Percentiles rank a stretch among this genome's conserved stretches.
These are phyloP conservation scores for Ptilorrhoa leucosticta DNA, from an alignment of 2,113 vertebrate genomes.

Conservation along the genomic window DNA sequence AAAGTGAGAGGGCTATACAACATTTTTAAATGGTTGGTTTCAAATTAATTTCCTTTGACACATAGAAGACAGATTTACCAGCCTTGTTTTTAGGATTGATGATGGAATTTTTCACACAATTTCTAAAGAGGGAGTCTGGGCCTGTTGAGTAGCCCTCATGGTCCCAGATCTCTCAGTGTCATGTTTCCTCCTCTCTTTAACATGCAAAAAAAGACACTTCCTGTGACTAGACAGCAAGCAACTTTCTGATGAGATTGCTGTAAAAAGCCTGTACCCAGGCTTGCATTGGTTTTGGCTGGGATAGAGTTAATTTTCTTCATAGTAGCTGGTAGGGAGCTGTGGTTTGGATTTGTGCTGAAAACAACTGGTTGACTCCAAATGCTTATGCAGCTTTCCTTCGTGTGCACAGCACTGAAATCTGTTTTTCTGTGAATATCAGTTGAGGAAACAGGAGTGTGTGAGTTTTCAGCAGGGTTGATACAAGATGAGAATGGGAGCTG, in stretches of 20 bases:
- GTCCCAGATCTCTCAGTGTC: not conserved
- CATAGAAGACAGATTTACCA: not conserved
- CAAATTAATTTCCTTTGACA: not conserved
- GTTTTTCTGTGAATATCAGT: not conserved
- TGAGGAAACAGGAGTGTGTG: not conserved
- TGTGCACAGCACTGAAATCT: not conserved
- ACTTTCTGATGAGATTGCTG: not conserved
- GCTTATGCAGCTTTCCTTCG: not conserved
- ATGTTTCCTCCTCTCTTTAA: not conserved
- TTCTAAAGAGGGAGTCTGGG: not conserved
- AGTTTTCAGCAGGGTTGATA: not conserved
- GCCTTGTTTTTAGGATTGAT: not conserved
- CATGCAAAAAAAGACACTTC: not conserved
- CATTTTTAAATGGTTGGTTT: not conserved
- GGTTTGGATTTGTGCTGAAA: not conserved
- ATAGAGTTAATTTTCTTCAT: not conserved
- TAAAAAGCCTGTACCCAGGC: not conserved
- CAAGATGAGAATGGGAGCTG: not conserved
- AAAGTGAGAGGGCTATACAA: not conserved
- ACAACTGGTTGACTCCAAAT: not conserved
- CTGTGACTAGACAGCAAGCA: rapidly evolving
- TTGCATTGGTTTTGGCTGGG: not conserved
- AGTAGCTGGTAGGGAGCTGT: not conserved
- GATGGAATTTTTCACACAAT: not conserved
- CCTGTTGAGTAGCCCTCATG: not conserved